Percentiles rank a stretch among this genome's conserved stretches.
These are phyloP conservation scores for Scolanthus callimorphus DNA, from an alignment of 92 coral and sea anemone species.

Conservation along the genomic window DNA sequence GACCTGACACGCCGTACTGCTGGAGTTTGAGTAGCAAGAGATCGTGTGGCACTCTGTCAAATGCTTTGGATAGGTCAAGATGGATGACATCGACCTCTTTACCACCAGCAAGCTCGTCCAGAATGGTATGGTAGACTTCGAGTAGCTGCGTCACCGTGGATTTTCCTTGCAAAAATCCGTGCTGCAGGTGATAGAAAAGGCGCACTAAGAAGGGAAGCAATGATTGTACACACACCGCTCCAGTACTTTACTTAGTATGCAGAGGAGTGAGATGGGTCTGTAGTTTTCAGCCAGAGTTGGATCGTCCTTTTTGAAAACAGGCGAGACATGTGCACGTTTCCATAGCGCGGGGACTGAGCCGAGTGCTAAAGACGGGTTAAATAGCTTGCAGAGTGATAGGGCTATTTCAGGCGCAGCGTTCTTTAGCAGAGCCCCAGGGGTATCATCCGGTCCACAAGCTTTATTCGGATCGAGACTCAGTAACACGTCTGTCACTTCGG, in stretches of 20 bases:
- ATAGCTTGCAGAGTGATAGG: slow-evolving; percentile 26
- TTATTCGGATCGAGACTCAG: too few species aligned
- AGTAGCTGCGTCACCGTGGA: slow-evolving; percentile 26
- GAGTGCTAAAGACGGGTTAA: slow-evolving; percentile 39
- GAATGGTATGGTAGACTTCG: slow-evolving; percentile 28
- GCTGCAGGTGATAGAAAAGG: slow-evolving; percentile 29
- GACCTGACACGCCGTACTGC: slow-evolving; percentile 13
- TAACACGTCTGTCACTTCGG: too few species aligned
- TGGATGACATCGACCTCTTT: slow-evolving; percentile 6
- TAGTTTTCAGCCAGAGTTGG: too few species aligned
- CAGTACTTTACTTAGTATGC: slow-evolving; percentile 26
- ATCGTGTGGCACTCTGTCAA: slow-evolving; percentile 22
- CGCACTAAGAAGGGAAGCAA: slow-evolving; percentile 27
- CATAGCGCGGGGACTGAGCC: slow-evolving; percentile 41
- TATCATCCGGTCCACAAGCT: too few species aligned
- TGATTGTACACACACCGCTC: slow-evolving; percentile 43
- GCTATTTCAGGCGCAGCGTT: slow-evolving; percentile 34
- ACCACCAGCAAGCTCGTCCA: slow-evolving; percentile 1
- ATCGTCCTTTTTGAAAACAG: slow-evolving; percentile 41
- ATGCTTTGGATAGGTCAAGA: slow-evolving; percentile 22
- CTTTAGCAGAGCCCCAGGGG: slow-evolving; percentile 39
- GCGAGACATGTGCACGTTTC: slow-evolving; percentile 34
- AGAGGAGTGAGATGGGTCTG: too few species aligned
- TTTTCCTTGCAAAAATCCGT: slow-evolving; percentile 10
- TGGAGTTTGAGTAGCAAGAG: slow-evolving; percentile 2